Evolutionary conservation across 2,797 vertebrate genomes (phyloP), one percentile per base, ranked within the genome.

Genomic region (Morus bassanus): DNA sequence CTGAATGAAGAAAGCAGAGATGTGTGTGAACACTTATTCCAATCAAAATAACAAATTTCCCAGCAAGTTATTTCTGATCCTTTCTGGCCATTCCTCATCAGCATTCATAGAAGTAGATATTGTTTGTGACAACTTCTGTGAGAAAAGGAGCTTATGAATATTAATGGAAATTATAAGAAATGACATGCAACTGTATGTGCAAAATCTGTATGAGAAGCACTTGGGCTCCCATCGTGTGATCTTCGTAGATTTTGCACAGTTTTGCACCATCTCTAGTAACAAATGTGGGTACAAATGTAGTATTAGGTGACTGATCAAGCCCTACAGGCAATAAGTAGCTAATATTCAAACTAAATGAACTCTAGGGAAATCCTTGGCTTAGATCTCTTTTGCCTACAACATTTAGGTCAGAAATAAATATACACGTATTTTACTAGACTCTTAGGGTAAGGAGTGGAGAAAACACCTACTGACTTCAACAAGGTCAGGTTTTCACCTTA

Each of bases 141-240:
- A 94, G 91, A 56, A 91, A 89, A 85, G 56, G 45, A 92, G 53
- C 6, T 4, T 43, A 61, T 94, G 85, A 93, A 93, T 94, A 89
- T 92, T 96, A 67, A 96, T 93, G 13, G n/a, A 0, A 85, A 83
- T 67, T 21, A 68, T 85, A 96, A 96, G 87, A 88, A 83, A 63
- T 11, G 25, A 56, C 81, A 41, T 33, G 84, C 48, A 67, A 24
- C 63, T 79, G 22, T 6, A 33, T 33, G 35, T 65, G 72, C 37
- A 64, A 75, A 67, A 60, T 68, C 75, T 85, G 25, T 11, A 16
- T 13, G 61, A 87, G 82, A 59, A 85, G 48, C 48, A 56, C 60
- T 73, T 1, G 1, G 5, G 5, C 48, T 33, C n/a, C 60, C 48
- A 59, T 61, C 18, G 0, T 35, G 23, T 27, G 70, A 33, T 85